Evolutionary conservation across 2,113 vertebrate species (phyloP), one percentile per base, ranked within the genome.

Genomic region (Rafetus swinhoei): DNA sequence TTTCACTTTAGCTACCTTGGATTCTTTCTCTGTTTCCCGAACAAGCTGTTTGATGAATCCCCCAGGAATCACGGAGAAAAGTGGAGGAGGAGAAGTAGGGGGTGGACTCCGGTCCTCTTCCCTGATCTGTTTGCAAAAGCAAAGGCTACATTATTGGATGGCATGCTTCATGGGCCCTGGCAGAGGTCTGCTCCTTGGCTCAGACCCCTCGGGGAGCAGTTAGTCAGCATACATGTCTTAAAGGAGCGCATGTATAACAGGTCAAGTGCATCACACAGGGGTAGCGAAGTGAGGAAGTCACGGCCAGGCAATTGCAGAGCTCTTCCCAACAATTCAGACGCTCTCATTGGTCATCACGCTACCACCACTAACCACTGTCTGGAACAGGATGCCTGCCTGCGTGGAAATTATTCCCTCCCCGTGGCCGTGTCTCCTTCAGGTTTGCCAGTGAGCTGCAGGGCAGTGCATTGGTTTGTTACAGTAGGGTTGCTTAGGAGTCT

Each of bases 11-110:
- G 98, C 98, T 1, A 92, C 97, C 82, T 97, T 98, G 79, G 98
- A 97, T 95, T 99, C 99, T 93, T 99, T 99, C 98, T 99, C 99
- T 0, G 99, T 99, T 85, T 99, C 99, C 90, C 99, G 95, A 88
- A 99, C 99, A 2, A 99, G 98, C 95, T 99, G 99, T 92, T 98
- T 99, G 95, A 99, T 99, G 98, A 99, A 99, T 2, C 99, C 99
- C 24, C 99, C 99, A 0, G 99, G 99, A 80, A 99, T 97, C 50
- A 98, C 98, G 0, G 99, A 99, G 87, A 99, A 97, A 0, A 99
- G 97, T 1, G 98, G 97, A 0, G 99, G 98, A 0, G 99, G 98
- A 0, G 97, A 97, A 0, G 98, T 94, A 0, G 98, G 95, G 0
- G 97, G 95, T 0, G 98, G 98, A 22, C 97, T 98, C 92, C 98